Conservation (phyloP, 2,797 vertebrate species). For the Rhinichthys osculus region DNA sequence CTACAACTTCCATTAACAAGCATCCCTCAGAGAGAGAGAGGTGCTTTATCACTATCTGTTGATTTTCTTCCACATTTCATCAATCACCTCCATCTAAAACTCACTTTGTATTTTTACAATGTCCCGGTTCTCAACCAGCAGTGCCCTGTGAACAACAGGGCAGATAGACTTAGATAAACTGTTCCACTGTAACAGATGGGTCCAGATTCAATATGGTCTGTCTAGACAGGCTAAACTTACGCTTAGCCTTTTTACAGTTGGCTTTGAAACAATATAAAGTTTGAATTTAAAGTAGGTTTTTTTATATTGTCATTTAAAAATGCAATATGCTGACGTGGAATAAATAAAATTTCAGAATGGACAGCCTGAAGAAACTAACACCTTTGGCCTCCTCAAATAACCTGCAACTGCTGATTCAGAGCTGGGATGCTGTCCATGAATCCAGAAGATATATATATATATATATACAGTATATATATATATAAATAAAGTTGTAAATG, state of each 20-base stretch:
- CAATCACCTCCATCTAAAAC: constrained; percentile 14
- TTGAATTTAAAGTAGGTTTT: not conserved
- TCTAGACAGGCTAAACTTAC: constrained; percentile 3
- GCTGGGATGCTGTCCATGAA: constrained; percentile 27
- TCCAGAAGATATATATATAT: not conserved
- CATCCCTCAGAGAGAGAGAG: not conserved
- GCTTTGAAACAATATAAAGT: not conserved
- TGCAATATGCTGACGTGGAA: not conserved
- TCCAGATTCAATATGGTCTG: constrained; percentile 5
- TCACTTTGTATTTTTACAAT: constrained; percentile 16
- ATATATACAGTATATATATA: too few relatives aligned
- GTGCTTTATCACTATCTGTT: not conserved
- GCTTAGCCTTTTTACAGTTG: not conserved
- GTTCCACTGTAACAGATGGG: not conserved
- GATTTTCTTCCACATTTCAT: constrained; percentile 1
- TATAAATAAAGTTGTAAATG: not conserved
- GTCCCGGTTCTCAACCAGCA: constrained; percentile 5
- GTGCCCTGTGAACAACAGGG: not conserved
- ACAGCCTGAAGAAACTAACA: not conserved
- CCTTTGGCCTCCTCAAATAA: constrained; percentile 41
- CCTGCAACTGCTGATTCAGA: constrained; percentile 28
- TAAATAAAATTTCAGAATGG: not conserved
- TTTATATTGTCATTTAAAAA: constrained; percentile 21
- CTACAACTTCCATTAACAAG: not conserved
- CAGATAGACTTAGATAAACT: not conserved